Evolutionary conservation across 2,113 vertebrate genomes (phyloP), one percentile per base, ranked within the genome.

Genomic region (Hemicordylus capensis): DNA sequence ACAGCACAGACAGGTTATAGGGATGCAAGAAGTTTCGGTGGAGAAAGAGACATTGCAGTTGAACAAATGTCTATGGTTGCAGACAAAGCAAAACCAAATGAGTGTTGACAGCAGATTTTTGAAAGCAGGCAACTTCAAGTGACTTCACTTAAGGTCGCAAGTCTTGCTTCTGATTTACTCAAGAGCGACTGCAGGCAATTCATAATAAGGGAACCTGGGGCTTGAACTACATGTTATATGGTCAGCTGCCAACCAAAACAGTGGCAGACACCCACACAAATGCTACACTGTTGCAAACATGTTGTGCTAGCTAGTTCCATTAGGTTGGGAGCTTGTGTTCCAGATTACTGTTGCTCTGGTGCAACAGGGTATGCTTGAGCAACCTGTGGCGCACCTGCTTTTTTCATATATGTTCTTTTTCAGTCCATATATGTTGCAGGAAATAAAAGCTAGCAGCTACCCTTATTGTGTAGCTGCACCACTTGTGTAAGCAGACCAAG

Each of bases 1-100:
- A 19, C 87, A 81, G 44, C 88, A 89, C 87, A 89, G 67, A 88
- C 88, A 89, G 79, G 83, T 87, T 86, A 72, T 89, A 90, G 46
- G 93, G 94, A 90, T 82, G 83, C 19, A 56, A 0, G 56, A 81
- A 79, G 84, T 90, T 85, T 85, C 70, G 6, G 63, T 72, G 87
- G 85, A 83, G 79, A 89, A 88, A 81, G 84, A 77, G 76, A 42
- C 19, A 75, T 76, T 56, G 7, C 54, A 67, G 76, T 88, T 63
- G 39, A 66, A 64, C 46, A 83, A 20, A 1, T 79, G 20, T 82
- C 67, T 69, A 7, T 74, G 56, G 89, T 84, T 86, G 69, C 44
- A 37, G 22, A 64, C 10, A 74, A 92, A 90, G 72, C 51, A 89
- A 79, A 87, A 48, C 81, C 42, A 81, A 64, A 56, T 82, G 89